phyloP scores from a whole-genome alignment of 2,113 vertebrate genomes.

The Ptyas mucosa region DNA sequence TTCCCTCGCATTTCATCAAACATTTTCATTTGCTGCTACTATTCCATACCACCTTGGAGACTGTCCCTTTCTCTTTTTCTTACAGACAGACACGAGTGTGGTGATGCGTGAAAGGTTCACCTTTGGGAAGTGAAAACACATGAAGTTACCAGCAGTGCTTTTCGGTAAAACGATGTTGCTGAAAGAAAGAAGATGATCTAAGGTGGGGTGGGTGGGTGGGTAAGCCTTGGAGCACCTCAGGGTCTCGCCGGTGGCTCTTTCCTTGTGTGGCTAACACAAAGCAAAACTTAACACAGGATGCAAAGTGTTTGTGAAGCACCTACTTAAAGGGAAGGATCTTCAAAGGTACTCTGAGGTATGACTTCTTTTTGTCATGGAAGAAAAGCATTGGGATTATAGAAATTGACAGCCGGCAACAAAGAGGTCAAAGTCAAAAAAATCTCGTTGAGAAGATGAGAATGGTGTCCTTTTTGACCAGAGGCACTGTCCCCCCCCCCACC shows the following conservation, averaged over 20 bases:
- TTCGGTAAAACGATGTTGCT: background rate
- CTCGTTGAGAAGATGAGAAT: slow-evolving; percentile 42
- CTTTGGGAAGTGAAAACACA: background rate
- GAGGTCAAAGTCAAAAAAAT: slow-evolving; percentile 56
- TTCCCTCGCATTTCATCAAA: background rate
- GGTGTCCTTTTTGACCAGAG: slow-evolving; percentile 28
- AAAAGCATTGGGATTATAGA: slow-evolving; percentile 34
- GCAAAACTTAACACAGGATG: slow-evolving; percentile 13
- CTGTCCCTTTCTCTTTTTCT: background rate
- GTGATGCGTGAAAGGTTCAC: background rate
- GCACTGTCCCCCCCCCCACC: background rate
- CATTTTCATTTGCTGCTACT: background rate
- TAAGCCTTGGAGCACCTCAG: background rate
- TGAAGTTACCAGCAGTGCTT: background rate
- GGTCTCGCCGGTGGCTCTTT: background rate
- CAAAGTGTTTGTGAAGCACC: slow-evolving; percentile 16
- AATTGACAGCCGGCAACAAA: slow-evolving; percentile 48
- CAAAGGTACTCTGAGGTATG: slow-evolving; percentile 10
- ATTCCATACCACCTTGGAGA: background rate
- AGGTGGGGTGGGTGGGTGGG: background rate
- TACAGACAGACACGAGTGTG: background rate
- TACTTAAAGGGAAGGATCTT: background rate
- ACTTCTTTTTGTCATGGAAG: slow-evolving; percentile 36
- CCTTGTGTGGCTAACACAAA: background rate
- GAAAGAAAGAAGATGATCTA: background rate